These are phyloP conservation scores for Octopus sinensis DNA, from an alignment of 1,140 invertebrate genomes.

Conservation along the genomic window DNA sequence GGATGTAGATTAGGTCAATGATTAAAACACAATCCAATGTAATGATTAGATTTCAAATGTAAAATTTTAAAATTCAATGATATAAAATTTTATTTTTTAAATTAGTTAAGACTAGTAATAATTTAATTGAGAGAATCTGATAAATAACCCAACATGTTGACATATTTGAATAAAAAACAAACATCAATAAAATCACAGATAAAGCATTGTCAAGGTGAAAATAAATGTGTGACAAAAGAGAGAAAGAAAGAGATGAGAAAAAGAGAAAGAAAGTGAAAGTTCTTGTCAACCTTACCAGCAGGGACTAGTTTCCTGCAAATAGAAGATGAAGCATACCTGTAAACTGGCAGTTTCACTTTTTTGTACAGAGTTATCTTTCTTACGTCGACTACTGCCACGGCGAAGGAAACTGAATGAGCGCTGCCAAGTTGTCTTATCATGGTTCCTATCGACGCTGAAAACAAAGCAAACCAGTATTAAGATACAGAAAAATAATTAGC, in stretches of 20 bases:
- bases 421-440: slow-evolving; percentile 32
- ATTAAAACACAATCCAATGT: too few relatives aligned
- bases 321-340: slow-evolving; percentile 35
- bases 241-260: not conserved
- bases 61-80: too few relatives aligned
- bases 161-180: not conserved
- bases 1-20: too few relatives aligned
- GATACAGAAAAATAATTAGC: too few relatives aligned
- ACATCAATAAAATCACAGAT: not conserved
- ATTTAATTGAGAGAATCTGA: not conserved
- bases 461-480: not conserved
- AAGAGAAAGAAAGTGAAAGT: not conserved
- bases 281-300: slow-evolving; percentile 1
- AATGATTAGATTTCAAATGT: too few relatives aligned
- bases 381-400: slow-evolving; percentile 42
- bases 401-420: slow-evolving; percentile 47
- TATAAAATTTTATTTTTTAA: too few relatives aligned
- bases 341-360: slow-evolving; percentile 41
- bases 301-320: slow-evolving; percentile 16
- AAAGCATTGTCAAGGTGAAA: too few relatives aligned
- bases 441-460: slow-evolving; percentile 38
- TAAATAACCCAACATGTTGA: slow-evolving; percentile 1
- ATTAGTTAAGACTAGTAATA: too few relatives aligned
- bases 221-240: not conserved
- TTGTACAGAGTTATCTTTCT: slow-evolving; percentile 27